Base-by-base conservation (phyloP, 2,797 vertebrate species). In the Siniperca obscura region DNA sequence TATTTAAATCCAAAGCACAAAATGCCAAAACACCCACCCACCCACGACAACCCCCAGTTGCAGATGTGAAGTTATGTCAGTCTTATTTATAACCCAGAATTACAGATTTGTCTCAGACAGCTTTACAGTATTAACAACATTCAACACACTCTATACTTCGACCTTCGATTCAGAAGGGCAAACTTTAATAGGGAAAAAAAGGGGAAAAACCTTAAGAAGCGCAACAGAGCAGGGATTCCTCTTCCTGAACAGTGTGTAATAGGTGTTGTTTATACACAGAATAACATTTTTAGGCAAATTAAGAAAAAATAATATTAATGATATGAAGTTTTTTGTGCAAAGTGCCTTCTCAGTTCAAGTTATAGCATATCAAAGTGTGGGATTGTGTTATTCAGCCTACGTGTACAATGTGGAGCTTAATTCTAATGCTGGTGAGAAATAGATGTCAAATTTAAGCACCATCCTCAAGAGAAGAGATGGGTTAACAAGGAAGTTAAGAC, bases 401-500 rank as follows among this genome's bases (percentile, higher is more conserved):
- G 12, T 59, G 3, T 56, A 53, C 36, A 73, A 42, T 46, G 34
- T 30, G 52, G 68, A 82, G 68, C 71, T 69, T 86, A 67, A 80
- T 60, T 81, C 48, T 74, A 76, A 64, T 64, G 52, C 74, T 64
- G 53, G 17, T 68, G 69, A 61, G 72, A 76, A 81, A 79, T 19
- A 42, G 8, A 77, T 53, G 34, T 85, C 19, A 82, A 50, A 62
- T 64, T 57, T n/a, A 73, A 84, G 56, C 55, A 36, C 57, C 3
- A 17, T 76, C 60, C 70, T 72, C 67, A 11, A 59, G 48, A 68
- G 76, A 80, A 72, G 57, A 2, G 38, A 66, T 53, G 40, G 16
- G 44, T 74, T 84, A 72, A 70, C 25, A 17, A 61, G 56, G 55
- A 52, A 82, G 60, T 77, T 52, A 66, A 86, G 60, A 61, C 69